These are phyloP conservation scores for Tachysurus vachellii DNA, from an alignment of 2,113 vertebrate species.

Conservation along the genomic window DNA sequence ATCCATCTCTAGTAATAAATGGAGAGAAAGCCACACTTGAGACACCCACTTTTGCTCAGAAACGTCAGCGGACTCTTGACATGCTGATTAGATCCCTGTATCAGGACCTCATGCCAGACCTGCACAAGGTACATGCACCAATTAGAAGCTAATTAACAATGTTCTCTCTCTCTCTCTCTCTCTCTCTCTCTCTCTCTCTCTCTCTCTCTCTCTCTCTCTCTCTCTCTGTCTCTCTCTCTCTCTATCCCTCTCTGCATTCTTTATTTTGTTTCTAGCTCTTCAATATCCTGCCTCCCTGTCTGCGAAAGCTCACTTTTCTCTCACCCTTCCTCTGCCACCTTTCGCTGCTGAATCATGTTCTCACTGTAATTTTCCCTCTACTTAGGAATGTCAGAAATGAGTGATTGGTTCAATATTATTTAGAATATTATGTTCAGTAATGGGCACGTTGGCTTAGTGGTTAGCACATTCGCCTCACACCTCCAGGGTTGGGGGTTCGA, in stretches of 20 bases:
- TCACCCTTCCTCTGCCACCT: background rate
- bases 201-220: no score
- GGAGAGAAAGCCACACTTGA: conserved; percentile 99
- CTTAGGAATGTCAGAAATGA: background rate
- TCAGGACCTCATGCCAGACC: conserved; percentile 94
- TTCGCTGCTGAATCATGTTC: background rate
- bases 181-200: no score
- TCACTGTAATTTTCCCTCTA: background rate
- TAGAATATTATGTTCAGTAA: background rate
- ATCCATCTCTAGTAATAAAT: conserved; percentile 85
- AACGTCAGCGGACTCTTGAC: conserved; percentile 94
- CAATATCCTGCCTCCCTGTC: background rate
- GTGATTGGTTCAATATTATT: background rate
- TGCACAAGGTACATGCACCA: conserved; percentile 83
- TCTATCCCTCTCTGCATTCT: no score
- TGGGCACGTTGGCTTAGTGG: no score
- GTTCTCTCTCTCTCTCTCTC: background rate
- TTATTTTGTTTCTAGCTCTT: background rate
- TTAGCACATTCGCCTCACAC: no score
- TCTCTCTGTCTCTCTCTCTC: no score
- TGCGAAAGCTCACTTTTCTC: background rate
- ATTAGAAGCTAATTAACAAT: background rate
- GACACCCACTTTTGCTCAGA: conserved; percentile 97
- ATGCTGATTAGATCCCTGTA: conserved; percentile 97
- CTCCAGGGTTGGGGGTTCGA: no score